phyloP scores from a whole-genome alignment of 92 coral and sea anemone species.

The Phenganax subtilis region DNA sequence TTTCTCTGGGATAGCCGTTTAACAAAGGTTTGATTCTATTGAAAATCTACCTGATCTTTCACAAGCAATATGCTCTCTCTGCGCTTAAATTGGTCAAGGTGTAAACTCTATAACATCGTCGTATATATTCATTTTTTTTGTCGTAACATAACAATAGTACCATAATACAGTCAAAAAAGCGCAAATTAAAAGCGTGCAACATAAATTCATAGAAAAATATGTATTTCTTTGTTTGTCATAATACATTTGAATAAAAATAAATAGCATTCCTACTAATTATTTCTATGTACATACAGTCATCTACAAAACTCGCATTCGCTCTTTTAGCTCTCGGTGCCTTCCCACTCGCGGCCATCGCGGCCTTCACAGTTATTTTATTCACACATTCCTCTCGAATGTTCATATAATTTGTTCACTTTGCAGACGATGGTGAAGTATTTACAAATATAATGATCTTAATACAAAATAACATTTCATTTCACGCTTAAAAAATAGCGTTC shows the following conservation, averaged over 20 bases:
- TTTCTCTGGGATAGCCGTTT: no score
- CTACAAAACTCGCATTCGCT: conserved; percentile 29
- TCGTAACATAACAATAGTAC: no score
- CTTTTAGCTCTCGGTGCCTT: background rate
- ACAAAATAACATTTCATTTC: conserved; percentile 39
- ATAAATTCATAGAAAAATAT: conserved; percentile 23
- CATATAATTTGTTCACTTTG: conserved; percentile 15
- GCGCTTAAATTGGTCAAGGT: no score
- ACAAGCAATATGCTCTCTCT: no score
- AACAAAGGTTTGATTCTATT: no score
- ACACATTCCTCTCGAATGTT: conserved; percentile 28
- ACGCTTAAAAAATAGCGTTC: conserved; percentile 16
- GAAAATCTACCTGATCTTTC: no score
- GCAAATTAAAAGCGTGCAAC: background rate
- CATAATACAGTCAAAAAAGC: no score
- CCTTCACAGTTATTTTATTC: background rate
- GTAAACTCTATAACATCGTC: no score
- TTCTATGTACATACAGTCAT: conserved; percentile 34
- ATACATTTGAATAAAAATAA: conserved; percentile 43
- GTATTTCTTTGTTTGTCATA: conserved; percentile 31
- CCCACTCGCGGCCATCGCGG: conserved; percentile 1
- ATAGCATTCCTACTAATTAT: conserved; percentile 37
- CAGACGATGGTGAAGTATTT: conserved; percentile 32
- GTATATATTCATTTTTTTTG: no score
- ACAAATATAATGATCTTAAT: conserved; percentile 40